Evolutionary conservation across 1,140 invertebrate genomes (phyloP).

Genomic region (Papilio machaon): DNA sequence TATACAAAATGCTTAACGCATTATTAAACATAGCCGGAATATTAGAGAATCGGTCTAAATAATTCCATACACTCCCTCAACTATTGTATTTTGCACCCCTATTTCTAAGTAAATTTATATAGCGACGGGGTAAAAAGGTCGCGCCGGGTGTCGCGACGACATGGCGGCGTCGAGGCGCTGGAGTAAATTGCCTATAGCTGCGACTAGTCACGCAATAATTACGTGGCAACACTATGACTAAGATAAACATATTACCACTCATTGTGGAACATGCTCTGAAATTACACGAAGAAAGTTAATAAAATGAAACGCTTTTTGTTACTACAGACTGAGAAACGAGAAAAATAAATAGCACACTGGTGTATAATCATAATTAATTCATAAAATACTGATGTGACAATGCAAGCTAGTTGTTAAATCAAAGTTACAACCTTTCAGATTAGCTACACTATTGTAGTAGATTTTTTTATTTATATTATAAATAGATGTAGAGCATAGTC

Average conservation of each 20-base stretch:
- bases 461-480: too few relatives aligned
- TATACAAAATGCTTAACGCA: conserved; percentile 72
- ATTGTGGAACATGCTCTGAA: neutral
- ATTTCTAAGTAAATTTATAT: conserved; percentile 71
- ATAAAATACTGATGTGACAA: too few relatives aligned
- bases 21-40: conserved; percentile 66
- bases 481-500: too few relatives aligned
- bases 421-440: too few relatives aligned
- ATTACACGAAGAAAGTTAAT: neutral
- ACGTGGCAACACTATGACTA: conserved; percentile 17
- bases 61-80: conserved; percentile 11
- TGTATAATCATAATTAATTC: too few relatives aligned
- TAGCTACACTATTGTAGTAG: too few relatives aligned
- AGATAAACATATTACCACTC: neutral
- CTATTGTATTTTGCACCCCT: conserved; percentile 47
- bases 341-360: too few relatives aligned
- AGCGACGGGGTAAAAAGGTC: conserved; percentile 60
- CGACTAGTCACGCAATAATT: conserved; percentile 36
- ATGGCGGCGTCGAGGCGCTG: conserved; percentile 47
- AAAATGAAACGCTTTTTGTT: neutral
- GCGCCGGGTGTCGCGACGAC: conserved; percentile 50
- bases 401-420: too few relatives aligned
- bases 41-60: conserved; percentile 56
- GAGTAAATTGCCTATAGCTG: conserved; percentile 41
- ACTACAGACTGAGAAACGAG: too few relatives aligned